Evolutionary conservation across 2,888 invertebrate species (phyloP).

Genomic region (Hedychridium roseum): DNA sequence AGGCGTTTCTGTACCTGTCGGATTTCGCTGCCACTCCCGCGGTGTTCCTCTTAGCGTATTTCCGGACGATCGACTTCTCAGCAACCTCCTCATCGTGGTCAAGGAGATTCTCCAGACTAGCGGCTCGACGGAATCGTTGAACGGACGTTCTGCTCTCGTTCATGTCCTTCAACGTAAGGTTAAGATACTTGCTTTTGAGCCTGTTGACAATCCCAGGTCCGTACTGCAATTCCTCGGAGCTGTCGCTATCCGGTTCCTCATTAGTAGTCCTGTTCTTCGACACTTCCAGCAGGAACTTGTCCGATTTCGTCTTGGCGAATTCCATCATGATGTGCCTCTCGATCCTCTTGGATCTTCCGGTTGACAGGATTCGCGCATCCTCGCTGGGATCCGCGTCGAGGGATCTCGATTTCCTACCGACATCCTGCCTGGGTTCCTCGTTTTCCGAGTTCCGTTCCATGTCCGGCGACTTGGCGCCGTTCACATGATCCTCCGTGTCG

Average conservation of each 20-base stretch:
- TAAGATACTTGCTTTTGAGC: constrained; percentile 85
- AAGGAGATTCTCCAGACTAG: constrained; percentile 84
- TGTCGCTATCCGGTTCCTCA: constrained; percentile 66
- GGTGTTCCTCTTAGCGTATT: constrained; percentile 46
- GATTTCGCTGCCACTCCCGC: constrained; percentile 35
- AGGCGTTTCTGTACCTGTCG: constrained; percentile 66
- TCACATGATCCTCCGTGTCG: constrained; percentile 52
- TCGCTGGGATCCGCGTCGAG: too few species aligned
- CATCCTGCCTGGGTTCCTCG: constrained; percentile 13
- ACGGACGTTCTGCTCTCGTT: constrained; percentile 73
- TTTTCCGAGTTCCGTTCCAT: constrained; percentile 49
- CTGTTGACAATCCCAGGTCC: constrained; percentile 92
- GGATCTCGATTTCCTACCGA: constrained; percentile 1
- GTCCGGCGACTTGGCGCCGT: constrained; percentile 40
- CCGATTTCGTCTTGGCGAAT: constrained; percentile 23
- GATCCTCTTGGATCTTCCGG: constrained; percentile 10
- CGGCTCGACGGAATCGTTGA: constrained; percentile 76
- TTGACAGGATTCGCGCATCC: too few species aligned
- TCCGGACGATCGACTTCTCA: constrained; percentile 36
- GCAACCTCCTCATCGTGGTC: constrained; percentile 70
- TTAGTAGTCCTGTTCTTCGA: not conserved
- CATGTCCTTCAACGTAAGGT: constrained; percentile 80
- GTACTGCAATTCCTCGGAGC: constrained; percentile 83
- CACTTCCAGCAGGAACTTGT: not conserved
- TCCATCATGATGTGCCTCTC: constrained; percentile 19